A percentile compares a stretch with the other conserved stretches of the same genome.
Evolutionary conservation across 2,888 invertebrate genomes (phyloP).

Genomic region (Morpho deidamia): DNA sequence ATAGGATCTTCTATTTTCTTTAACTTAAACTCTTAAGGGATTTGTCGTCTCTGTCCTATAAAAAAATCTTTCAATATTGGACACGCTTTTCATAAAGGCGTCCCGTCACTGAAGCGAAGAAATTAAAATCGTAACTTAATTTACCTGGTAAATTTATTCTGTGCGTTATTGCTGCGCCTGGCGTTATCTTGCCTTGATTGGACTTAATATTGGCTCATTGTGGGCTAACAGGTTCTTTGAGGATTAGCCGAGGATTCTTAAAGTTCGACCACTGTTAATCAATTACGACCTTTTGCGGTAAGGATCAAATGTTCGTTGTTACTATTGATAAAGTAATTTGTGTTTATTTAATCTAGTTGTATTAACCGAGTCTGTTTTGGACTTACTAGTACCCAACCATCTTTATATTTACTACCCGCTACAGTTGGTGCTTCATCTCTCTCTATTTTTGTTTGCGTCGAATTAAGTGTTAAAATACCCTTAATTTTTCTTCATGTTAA

Average conservation of each 20-base stretch:
- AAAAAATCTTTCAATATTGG: conserved; percentile 38
- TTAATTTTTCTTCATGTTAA: no score
- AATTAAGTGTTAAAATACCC: no score
- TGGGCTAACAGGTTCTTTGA: conserved; percentile 25
- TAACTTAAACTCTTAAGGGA: background rate
- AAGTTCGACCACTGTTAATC: conserved; percentile 4
- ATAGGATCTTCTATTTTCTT: no score
- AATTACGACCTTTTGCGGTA: background rate
- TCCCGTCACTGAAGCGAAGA: conserved; percentile 34
- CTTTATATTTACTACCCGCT: no score
- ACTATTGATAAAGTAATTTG: background rate
- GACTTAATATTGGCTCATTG: conserved; percentile 48
- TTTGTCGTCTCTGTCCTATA: conserved; percentile 3
- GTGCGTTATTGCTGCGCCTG: conserved; percentile 37
- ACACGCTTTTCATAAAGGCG: conserved; percentile 42
- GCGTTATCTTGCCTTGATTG: conserved; percentile 49
- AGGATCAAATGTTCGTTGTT: background rate
- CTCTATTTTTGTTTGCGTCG: no score
- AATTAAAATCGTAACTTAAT: conserved; percentile 56
- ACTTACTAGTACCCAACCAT: no score
- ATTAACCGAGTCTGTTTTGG: no score
- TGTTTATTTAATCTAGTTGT: background rate
- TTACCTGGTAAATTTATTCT: conserved; percentile 53
- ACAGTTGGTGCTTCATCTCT: no score
- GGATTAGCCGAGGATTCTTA: conserved; percentile 26